Base-by-base conservation (phyloP, 1,140 invertebrate species). In the Zeugodacus cucurbitae region DNA sequence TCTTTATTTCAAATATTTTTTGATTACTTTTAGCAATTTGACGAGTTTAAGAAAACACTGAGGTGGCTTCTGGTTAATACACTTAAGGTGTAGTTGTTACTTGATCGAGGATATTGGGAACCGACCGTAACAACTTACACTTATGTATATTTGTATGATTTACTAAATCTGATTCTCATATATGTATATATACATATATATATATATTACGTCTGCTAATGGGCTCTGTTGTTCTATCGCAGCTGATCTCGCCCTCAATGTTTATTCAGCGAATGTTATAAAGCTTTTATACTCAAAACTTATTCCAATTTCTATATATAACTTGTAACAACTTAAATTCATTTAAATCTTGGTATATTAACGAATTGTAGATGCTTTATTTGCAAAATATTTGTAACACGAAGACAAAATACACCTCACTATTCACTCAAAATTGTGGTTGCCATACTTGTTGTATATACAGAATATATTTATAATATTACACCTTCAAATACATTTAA, bases 11-110 rank as follows among this genome's bases (percentile, higher is more conserved):
- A 22, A 26, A 59, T n/a, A n/a, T n/a, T 29, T 86, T 58, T 22
- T 29, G 26, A 34, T 86, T 59, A 58, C 34, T 59, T 86, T 86
- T 59, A 86, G 29, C 58, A 58, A n/a, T 37, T 59, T 62, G 57
- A 86, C 85, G 85, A 86, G n/a, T 62, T 11, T 34, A 29, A 86
- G 22, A 48, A 82, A 82, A 82, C 48, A 74, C 20, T 74, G 14
- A 54, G 14, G 48, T 54, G 48, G 58, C n/a, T 62, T 22, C n/a
- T 8, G n/a, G 10, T 26, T 62, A 26, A 22, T 26, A 26, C 58
- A 54, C 48, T 54, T 17, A 8, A 62, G 5, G 58, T 26, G 22
- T 54, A 10, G n/a, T 14, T 48, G 34, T 26, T 54, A 26, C 41
- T 29, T 82, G 22, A 82, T 8, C 74, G 74, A 82, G n/a, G 22